Evolutionary conservation across 2,888 invertebrate genomes (phyloP), one percentile per base, ranked within the genome.

Genomic region (Folsomia manolachei): DNA sequence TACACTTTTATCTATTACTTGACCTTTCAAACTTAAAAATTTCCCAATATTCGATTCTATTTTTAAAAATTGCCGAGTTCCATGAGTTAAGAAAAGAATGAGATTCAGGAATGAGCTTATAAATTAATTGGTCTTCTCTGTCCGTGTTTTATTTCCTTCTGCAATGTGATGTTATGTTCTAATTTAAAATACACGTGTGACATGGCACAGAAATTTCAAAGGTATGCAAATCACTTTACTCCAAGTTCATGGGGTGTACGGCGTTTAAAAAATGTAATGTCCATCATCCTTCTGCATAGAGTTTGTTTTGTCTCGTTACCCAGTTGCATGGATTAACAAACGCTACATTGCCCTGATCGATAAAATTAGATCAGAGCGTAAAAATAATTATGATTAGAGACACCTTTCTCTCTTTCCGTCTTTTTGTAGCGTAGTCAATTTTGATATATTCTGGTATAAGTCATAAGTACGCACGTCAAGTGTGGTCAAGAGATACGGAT

Each of bases 401-500:
- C 52, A 52, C 66, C 51, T 52, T 52, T 19, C 21, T 18, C 51
- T 19, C 7, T 39, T 39, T 39, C 39, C 4, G 39, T 39, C 7
- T n/a, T n/a, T n/a, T n/a, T n/a, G n/a, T n/a, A n/a, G n/a, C n/a
- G n/a, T n/a, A n/a, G n/a, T n/a, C n/a, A n/a, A n/a, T n/a, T n/a
- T n/a, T n/a, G n/a, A n/a, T n/a, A n/a, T n/a, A n/a, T n/a, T n/a
- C 7, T 39, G 39, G 39, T 39, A 14, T 39, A 14, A 4, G 4
- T 39, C 39, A 14, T 39, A 39, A n/a, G 39, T 39, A 39, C 39
- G 39, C 39, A 27, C 64, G 39, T 39, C 24, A 60, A 67, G 67
- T 67, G 67, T 67, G 67, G 67, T 26, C 56, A 25, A 56, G 26
- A 60, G 60, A 56, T 56, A 67, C 53, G 4, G 26, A 67, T 67